phyloP scores from a whole-genome alignment of 2,888 invertebrate species.

The Euplagia quadripunctaria region DNA sequence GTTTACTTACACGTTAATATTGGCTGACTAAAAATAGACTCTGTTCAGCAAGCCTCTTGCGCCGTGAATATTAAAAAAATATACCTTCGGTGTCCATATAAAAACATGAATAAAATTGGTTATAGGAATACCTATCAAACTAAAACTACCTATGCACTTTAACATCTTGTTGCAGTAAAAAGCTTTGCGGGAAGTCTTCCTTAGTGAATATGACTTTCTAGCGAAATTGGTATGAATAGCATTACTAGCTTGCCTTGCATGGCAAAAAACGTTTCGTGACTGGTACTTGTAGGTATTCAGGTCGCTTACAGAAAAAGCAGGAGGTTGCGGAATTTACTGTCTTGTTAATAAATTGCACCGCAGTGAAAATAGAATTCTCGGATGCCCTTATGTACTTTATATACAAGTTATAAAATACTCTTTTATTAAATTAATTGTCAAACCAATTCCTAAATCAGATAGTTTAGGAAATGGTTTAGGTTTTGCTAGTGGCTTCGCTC shows the following conservation, averaged over 20 bases:
- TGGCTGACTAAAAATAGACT: background rate
- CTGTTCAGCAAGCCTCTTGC: background rate
- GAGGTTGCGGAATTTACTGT: conserved; percentile 20
- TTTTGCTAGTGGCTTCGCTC: no score
- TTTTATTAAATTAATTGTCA: no score
- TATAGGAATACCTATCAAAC: background rate
- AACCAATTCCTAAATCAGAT: no score
- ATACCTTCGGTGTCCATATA: background rate
- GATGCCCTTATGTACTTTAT: background rate
- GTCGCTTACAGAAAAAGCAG: conserved; percentile 26
- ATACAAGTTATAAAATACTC: background rate
- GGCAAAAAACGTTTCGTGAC: conserved; percentile 30
- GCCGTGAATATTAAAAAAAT: conserved; percentile 2
- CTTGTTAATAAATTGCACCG: conserved; percentile 13
- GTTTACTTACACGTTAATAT: background rate
- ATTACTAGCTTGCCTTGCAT: conserved; percentile 5
- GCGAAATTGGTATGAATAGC: conserved; percentile 13
- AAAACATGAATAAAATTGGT: background rate
- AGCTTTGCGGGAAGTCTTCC: background rate
- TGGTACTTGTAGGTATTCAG: conserved; percentile 43
- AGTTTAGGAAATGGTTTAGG: no score
- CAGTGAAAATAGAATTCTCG: background rate
- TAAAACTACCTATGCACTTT: background rate
- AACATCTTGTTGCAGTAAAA: background rate
- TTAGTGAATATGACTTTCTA: conserved; percentile 8